Evolutionary conservation across 2,888 invertebrate genomes (phyloP), one percentile per base, ranked within the genome.

Genomic region (Drosophila pegasa): DNA sequence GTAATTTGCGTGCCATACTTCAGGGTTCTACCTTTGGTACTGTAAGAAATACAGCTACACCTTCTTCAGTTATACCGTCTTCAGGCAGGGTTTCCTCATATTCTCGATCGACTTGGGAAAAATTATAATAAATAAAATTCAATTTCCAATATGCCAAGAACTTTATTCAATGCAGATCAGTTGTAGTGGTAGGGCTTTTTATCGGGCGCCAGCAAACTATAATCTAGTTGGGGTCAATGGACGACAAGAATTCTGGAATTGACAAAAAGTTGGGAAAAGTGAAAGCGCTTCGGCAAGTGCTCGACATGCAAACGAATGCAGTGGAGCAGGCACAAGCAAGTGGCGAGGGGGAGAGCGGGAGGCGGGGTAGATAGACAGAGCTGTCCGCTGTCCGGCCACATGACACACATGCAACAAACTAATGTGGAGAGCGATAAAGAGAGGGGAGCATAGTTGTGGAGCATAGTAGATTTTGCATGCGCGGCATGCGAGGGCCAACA

Each of bases 241-340:
- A 59, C 83, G 31, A 10, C n/a, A 20, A 45, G 55, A 61, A 61
- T 61, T 71, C 40, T 54, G 16, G 12, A 57, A 59, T 37, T 31
- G 56, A 47, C 38, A 51, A 69, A 64, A 66, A 64, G 61, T 47
- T 51, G 52, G 45, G 52, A 67, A 82, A 84, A 84, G 83, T 88
- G 83, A 88, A 84, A 84, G 88, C 83, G 65, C 27, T 10, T 8
- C 58, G 22, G 48, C 71, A 64, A 86, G 75, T 68, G 75, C 76
- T 61, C 64, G 64, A 75, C 83, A 88, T 88, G 83, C 83, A 65
- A 88, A 41, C 80, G 56, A 66, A 77, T 71, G 77, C 83, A 84
- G 48, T 84, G 77, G 75, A 88, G 80, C 83, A 65, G 54, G 47
- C 43, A 62, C 12, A 10, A 27, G 48, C 14, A 27, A 9, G 59